phyloP scores from a whole-genome alignment of 2,113 vertebrate genomes.

The Oenanthe melanoleuca region DNA sequence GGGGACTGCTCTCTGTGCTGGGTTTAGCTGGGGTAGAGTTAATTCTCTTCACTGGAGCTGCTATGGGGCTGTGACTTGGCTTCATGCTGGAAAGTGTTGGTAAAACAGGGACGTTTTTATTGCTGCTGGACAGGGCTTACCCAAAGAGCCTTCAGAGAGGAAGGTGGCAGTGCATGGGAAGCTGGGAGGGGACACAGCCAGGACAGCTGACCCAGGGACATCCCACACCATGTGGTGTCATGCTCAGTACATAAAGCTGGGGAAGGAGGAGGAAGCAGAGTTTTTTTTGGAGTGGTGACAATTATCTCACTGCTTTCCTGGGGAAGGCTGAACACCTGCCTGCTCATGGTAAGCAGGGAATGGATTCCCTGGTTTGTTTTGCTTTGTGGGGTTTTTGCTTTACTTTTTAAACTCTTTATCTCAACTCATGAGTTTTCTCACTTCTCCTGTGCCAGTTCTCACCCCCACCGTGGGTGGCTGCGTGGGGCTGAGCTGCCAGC shows the following conservation, averaged over 20 bases:
- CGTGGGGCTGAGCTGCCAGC: background rate
- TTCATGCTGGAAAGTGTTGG: background rate
- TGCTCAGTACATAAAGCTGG: background rate
- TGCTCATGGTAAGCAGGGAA: accelerated
- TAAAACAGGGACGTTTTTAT: background rate
- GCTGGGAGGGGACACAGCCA: background rate
- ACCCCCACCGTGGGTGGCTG: background rate
- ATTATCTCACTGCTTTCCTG: background rate
- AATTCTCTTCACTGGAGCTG: background rate
- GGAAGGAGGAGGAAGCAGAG: background rate
- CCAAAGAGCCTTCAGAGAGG: background rate
- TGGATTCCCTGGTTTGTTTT: background rate
- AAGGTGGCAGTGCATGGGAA: background rate
- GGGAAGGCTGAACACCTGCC: background rate
- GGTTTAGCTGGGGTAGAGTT: background rate
- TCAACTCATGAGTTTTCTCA: background rate
- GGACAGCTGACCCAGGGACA: background rate
- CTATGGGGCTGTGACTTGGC: background rate
- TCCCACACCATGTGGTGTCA: background rate
- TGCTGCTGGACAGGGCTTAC: background rate
- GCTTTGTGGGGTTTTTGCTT: background rate
- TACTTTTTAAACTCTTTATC: background rate
- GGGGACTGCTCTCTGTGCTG: background rate
- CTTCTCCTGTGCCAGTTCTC: background rate
- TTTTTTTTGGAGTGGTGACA: background rate